Conservation (phyloP, 2,797 vertebrate genomes). For the Tenualosa ilisha region DNA sequence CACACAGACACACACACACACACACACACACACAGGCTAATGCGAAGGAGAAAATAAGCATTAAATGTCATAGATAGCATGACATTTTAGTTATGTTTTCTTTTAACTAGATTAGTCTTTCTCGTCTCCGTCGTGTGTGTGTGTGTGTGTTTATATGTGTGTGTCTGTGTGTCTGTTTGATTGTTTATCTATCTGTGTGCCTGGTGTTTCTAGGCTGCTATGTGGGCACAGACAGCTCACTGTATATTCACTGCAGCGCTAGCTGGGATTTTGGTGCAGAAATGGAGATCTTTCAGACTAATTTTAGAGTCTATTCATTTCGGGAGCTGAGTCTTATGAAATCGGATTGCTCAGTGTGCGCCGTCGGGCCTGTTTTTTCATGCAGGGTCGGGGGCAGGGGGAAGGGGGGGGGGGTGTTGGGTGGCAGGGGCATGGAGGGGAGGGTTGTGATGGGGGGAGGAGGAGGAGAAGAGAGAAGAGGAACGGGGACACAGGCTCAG, state of each 20-base stretch:
- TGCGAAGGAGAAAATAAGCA: neutral
- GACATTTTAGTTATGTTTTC: neutral
- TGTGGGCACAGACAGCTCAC: neutral
- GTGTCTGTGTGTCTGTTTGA: neutral
- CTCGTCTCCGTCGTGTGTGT: neutral
- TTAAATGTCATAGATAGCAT: neutral
- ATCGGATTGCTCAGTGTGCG: conserved; percentile 18
- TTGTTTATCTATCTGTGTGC: neutral
- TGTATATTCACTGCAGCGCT: neutral
- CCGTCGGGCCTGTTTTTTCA: conserved; percentile 49
- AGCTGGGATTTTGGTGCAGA: neutral
- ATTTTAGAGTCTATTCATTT: conserved; percentile 15
- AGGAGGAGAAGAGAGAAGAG: conserved; percentile 27
- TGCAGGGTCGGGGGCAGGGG: neutral
- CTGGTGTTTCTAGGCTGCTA: neutral
- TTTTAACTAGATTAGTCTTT: neutral
- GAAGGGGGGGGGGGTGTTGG: neutral
- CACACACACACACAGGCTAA: neutral
- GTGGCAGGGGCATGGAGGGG: neutral
- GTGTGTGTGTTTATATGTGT: neutral
- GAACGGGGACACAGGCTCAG: conserved; percentile 38
- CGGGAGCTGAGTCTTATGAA: conserved; percentile 1
- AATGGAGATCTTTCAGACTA: conserved; percentile 17
- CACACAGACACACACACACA: no score
- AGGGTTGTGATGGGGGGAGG: neutral